Evolutionary conservation across 2,113 vertebrate species (phyloP).

Genomic region (Stomatorhinus ivindoensis): DNA sequence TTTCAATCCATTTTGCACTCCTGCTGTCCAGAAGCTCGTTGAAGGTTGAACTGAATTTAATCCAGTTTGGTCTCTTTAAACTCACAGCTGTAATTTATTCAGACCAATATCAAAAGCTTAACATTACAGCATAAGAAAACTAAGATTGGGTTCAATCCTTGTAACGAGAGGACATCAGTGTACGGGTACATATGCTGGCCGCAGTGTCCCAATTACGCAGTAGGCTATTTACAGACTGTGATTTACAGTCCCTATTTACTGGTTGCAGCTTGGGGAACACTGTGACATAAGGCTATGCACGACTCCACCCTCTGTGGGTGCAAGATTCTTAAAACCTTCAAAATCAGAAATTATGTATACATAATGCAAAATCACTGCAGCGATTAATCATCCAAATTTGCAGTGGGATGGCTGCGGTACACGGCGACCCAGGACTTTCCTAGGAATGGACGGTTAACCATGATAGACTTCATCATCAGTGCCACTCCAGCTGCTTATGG

Average conservation of each 20-base stretch:
- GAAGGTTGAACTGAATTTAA: neutral
- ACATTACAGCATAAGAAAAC: neutral
- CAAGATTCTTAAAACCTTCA: neutral
- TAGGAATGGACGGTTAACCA: neutral
- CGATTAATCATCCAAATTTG: neutral
- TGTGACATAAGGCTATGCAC: neutral
- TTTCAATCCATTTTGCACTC: neutral
- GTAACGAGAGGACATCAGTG: neutral
- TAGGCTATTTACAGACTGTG: neutral
- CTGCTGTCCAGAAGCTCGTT: neutral
- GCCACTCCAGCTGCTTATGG: neutral
- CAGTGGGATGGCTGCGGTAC: no score
- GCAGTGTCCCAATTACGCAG: neutral
- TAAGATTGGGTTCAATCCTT: neutral
- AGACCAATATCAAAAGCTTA: neutral
- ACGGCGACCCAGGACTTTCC: neutral
- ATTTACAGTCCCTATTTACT: slow-evolving; percentile 3
- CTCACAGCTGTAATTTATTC: neutral
- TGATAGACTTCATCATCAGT: neutral
- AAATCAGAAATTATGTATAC: neutral
- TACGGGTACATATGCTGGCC: neutral
- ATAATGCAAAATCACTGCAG: neutral
- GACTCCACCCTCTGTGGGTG: neutral
- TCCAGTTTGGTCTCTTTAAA: neutral
- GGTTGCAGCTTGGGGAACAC: neutral